phyloP scores from a whole-genome alignment of 2,888 invertebrate species.

The Leptopilina syphax region DNA sequence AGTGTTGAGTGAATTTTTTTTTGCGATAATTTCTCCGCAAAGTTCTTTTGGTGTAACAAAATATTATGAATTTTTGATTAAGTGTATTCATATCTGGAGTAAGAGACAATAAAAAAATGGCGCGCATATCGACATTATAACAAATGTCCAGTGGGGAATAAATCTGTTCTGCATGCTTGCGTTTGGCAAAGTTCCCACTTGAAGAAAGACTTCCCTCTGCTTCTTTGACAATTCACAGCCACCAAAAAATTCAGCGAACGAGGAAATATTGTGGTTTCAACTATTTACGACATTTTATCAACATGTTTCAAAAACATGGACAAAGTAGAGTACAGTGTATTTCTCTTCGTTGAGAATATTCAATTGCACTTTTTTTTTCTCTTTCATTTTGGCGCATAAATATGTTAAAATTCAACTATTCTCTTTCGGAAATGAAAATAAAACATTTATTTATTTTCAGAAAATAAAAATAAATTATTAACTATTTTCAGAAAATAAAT shows the following conservation, averaged over 20 bases:
- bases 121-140: conserved; percentile 33
- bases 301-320: not conserved
- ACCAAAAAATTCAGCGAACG: conserved; percentile 24
- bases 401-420: not conserved
- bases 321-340: not conserved
- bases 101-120: not conserved
- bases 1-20: conserved; percentile 27
- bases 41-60: not conserved
- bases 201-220: conserved; percentile 56
- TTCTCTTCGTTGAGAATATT: not conserved
- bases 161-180: conserved; percentile 64
- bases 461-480: too few relatives aligned
- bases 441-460: too few relatives aligned
- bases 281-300: conserved; percentile 25
- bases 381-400: not conserved
- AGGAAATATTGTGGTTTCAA: conserved; percentile 22
- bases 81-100: not conserved
- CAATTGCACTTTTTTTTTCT: not conserved
- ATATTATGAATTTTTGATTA: not conserved
- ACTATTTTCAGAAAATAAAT: too few relatives aligned
- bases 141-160: conserved; percentile 53
- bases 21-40: not conserved
- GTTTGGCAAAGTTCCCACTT: conserved; percentile 60
- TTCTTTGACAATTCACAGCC: conserved; percentile 38
- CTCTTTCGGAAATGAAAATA: too few relatives aligned